Evolutionary conservation across 2,888 invertebrate species (phyloP), one percentile per base, ranked within the genome.

Genomic region (Zootermopsis nevadensis): DNA sequence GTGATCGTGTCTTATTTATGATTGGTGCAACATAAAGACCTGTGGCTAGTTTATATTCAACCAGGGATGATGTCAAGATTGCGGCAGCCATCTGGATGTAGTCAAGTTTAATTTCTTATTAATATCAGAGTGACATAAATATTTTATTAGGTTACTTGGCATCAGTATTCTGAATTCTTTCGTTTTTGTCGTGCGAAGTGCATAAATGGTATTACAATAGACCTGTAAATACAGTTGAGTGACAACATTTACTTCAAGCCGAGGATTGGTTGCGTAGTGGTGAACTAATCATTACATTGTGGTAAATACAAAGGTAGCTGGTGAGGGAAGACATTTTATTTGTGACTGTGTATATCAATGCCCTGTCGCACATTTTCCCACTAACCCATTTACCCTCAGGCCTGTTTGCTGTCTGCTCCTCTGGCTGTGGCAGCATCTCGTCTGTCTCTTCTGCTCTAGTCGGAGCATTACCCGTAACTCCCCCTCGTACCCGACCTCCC

Each of bases 401-500:
- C 38, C 42, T 33, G 27, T 69, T 27, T 69, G 42, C 22, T n/a
- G n/a, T 38, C 31, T n/a, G 74, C 19, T 69, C 69, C 69, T 33
- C 69, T 67, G 30, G 3, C 67, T n/a, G 66, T 15, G 66, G 35
- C 79, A 60, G 66, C 31, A 60, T 79, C 79, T 66, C 66, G 31
- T 79, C 79, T 79, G 79, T 55, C 33, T 74, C 33, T n/a, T 60
- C 79, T 66, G 33, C 60, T 66, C 53, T 31, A 22, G 60, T 33
- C n/a, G 12, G 15, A 4, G 15, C 60, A 60, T 24, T 24, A 79
- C 60, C 79, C 27, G 30, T 30, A 3, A 35, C 53, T 27, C 53
- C 15, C 53, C 79, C 60, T 33, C 76, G n/a, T n/a, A n/a, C n/a
- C n/a, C n/a, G n/a, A n/a, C 55, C 77, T 66, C 79, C 66, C 77